phyloP scores from a whole-genome alignment of 2,888 invertebrate species.

The Julus scandinavius region DNA sequence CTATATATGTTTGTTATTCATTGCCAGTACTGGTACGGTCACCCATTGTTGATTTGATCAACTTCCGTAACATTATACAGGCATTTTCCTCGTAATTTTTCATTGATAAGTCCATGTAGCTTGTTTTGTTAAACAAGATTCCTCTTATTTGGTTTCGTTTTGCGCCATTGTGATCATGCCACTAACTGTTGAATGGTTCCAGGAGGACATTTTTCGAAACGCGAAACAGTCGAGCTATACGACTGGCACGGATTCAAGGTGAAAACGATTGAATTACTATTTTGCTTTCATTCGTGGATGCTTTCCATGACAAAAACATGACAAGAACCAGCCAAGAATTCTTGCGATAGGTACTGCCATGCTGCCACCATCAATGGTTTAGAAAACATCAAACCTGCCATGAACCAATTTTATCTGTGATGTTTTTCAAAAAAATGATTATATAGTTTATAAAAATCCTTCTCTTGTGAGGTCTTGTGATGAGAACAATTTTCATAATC shows the following conservation, averaged over 20 bases:
- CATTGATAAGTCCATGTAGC: not conserved
- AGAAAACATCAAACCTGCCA: no score
- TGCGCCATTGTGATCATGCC: not conserved
- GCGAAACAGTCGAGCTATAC: not conserved
- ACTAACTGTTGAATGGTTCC: conserved; percentile 14
- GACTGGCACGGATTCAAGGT: conserved; percentile 27
- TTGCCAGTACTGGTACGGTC: not conserved
- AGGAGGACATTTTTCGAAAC: not conserved
- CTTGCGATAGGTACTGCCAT: not conserved
- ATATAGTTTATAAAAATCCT: no score
- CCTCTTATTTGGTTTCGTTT: not conserved
- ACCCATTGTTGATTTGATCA: not conserved
- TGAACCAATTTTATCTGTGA: no score
- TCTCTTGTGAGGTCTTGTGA: no score
- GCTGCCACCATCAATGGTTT: no score
- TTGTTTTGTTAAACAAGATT: not conserved
- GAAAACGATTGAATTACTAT: conserved; percentile 6
- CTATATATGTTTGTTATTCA: not conserved
- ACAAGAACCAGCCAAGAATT: not conserved
- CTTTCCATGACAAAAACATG: not conserved
- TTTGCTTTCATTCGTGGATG: not conserved
- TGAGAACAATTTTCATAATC: no score
- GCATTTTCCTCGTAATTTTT: not conserved
- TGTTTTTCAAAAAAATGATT: no score
- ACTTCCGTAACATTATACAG: not conserved